Base-by-base conservation (phyloP, 2,113 vertebrate genomes). In the Ochotona curzoniae region DNA sequence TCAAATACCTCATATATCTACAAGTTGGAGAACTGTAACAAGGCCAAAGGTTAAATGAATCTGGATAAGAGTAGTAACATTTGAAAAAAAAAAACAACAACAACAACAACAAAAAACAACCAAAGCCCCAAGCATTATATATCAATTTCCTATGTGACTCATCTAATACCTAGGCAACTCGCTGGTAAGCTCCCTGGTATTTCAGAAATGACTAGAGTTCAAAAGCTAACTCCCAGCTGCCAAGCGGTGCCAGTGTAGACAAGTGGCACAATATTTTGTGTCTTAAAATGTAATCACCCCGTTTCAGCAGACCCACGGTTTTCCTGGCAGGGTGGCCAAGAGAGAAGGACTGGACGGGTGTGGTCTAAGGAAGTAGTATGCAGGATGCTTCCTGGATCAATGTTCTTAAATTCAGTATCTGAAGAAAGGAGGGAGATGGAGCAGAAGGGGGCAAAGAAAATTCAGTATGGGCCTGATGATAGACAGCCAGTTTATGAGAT, bases 1-100 rank as follows among this genome's bases (percentile, higher is more conserved):
- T 57, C 54, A 57, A 57, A 13, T 18, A 57, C 54, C 54, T 57
- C 54, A 47, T 67, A 67, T 64, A 0, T 76, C 5, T 82, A 78
- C 66, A 83, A 83, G 26, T 44, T 80, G 67, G 44, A 15, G 26
- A 67, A 47, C 20, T 23, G 21, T 82, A 25, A 76, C 11, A 92
- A 78, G 57, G 15, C 83, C 10, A 83, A 83, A 38, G 80, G 67
- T 83, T 66, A n/a, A 83, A 92, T 87, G 60, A 61, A 80, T 79
- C 23, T 74, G 57, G 74, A 6, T 20, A 78, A 89, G 83, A 79
- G 32, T 30, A 82, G 35, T 18, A 44, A 54, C 11, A 87, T 86
- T 51, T 25, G 20, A 4, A 25, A 57, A 60, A 57, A 57, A 57
- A 4, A 25, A 57, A 60, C 14, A 57, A 57, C 54, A 57, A 60